Conservation (phyloP, 2,113 vertebrate genomes). For the Laterallus jamaicensis region DNA sequence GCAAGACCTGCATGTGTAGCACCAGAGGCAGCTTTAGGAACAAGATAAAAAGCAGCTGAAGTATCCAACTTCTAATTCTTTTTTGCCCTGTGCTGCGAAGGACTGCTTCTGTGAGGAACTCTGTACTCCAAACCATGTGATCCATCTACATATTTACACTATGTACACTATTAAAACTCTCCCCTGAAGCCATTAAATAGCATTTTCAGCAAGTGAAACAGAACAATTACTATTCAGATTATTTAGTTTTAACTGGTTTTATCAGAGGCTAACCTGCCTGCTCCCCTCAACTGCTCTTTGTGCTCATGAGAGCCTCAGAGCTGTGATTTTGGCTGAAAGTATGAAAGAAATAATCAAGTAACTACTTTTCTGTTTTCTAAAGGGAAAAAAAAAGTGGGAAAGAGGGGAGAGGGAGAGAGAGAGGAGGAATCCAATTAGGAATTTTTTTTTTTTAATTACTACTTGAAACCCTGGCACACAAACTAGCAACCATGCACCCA, state of each 20-base stretch:
- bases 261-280: not conserved
- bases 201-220: not conserved
- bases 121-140: not conserved
- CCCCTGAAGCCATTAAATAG: not conserved
- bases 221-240: not conserved
- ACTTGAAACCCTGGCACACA: not conserved
- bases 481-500: not conserved
- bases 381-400: not conserved
- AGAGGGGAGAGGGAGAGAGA: not conserved
- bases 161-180: not conserved
- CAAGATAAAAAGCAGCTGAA: not conserved
- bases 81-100: not conserved
- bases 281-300: not conserved
- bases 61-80: not conserved
- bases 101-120: not conserved
- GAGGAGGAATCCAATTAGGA: not conserved
- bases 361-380: not conserved
- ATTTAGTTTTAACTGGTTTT: not conserved
- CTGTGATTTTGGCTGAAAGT: not conserved
- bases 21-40: not conserved
- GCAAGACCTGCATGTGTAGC: not conserved
- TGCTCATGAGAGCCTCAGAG: not conserved
- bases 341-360: not conserved
- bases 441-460: not conserved
- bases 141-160: constrained; percentile 39